phyloP scores from a whole-genome alignment of 2,113 vertebrate species.

The Gracilinanus agilis region DNA sequence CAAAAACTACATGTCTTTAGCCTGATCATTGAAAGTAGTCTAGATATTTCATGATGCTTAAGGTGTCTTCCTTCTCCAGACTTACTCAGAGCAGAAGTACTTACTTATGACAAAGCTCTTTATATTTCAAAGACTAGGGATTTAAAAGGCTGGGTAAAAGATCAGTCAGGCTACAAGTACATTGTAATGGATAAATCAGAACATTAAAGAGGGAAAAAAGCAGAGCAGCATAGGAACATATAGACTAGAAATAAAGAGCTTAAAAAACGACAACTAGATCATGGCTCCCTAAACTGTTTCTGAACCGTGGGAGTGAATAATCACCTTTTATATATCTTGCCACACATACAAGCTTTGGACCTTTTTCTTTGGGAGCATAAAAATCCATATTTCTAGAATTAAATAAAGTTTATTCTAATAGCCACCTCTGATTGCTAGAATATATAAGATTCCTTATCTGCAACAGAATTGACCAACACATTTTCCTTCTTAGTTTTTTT shows the following conservation, averaged over 20 bases:
- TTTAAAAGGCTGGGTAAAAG: conserved; percentile 20
- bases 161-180: conserved; percentile 45
- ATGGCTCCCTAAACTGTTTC: conserved; percentile 66
- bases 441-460: conserved; percentile 46
- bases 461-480: conserved; percentile 58
- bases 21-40: neutral
- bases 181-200: conserved; percentile 46
- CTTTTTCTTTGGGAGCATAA: conserved; percentile 46
- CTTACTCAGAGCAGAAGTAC: conserved; percentile 15
- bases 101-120: neutral
- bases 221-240: conserved; percentile 61
- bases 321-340: conserved; percentile 53
- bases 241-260: conserved; percentile 63
- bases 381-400: conserved; percentile 59
- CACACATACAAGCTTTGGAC: conserved; percentile 28
- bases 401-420: conserved; percentile 30
- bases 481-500: conserved; percentile 23
- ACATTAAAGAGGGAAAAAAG: conserved; percentile 4
- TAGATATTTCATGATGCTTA: neutral
- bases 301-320: conserved; percentile 37
- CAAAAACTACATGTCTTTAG: neutral
- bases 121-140: conserved; percentile 28
- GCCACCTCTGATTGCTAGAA: conserved; percentile 36
- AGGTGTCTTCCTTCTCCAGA: neutral
- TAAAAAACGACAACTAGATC: conserved; percentile 46